These are phyloP conservation scores for Macrosteles quadrilineatus DNA, from an alignment of 1,140 invertebrate genomes.

Conservation along the genomic window DNA sequence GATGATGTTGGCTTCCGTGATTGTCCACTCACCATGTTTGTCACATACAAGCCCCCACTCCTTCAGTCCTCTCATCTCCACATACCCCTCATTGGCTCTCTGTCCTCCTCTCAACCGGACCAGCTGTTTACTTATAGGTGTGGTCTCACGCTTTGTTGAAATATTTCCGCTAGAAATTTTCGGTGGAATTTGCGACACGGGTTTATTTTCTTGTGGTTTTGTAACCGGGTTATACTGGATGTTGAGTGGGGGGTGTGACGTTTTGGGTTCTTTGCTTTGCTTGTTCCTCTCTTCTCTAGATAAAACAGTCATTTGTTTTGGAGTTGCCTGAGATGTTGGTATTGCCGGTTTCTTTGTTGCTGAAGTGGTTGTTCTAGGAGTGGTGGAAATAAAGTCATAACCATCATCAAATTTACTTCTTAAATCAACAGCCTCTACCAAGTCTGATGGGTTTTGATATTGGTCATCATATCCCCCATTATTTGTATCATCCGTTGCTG, in stretches of 20 bases:
- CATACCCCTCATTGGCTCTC: conserved; percentile 53
- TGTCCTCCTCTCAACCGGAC: conserved; percentile 56
- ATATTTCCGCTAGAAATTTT: conserved; percentile 2
- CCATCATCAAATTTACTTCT: not conserved
- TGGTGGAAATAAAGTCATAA: not conserved
- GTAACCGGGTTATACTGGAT: too few species aligned
- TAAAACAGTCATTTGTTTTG: not conserved
- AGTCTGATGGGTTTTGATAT: not conserved
- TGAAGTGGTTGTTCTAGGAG: conserved; percentile 3
- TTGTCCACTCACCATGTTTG: conserved; percentile 52
- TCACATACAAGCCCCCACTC: conserved; percentile 60
- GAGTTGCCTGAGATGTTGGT: not conserved
- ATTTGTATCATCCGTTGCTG: too few species aligned
- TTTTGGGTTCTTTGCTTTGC: too few species aligned
- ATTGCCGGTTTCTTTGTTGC: not conserved
- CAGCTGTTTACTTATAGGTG: conserved; percentile 46
- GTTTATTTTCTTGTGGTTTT: too few species aligned
- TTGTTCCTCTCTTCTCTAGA: conserved; percentile 3
- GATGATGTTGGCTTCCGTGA: conserved; percentile 57
- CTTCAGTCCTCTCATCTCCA: conserved; percentile 47
- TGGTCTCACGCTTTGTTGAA: not conserved
- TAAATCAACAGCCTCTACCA: not conserved
- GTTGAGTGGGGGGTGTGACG: not conserved
- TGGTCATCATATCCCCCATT: not conserved
- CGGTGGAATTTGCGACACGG: not conserved